Base-by-base conservation (phyloP, 2,888 invertebrate species). In the Aproaerema taeniolella region DNA sequence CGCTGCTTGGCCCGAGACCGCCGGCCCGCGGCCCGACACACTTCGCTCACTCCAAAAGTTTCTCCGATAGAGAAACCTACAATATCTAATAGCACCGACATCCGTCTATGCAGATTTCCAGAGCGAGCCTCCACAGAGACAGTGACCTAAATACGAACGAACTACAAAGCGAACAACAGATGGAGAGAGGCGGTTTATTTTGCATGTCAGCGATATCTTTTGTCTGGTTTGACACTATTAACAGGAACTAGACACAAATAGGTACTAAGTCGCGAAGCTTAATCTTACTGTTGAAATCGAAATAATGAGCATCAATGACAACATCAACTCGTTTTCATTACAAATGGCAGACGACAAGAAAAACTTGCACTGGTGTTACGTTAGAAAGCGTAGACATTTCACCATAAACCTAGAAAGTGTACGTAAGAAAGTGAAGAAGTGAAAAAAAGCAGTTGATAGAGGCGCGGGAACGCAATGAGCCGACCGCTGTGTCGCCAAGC, bases 51-150 rank as follows among this genome's bases (percentile, higher is more conserved):
- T 77, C 75, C 68, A 71, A 81, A 81, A 80, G 83, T 85, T 86
- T 83, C 83, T 74, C 80, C 79, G 61, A 72, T 73, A 76, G 82
- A 83, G 85, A 86, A 83, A 83, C 74, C 72, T 69, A 78, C 79
- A 75, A 77, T 78, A 77, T 79, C 76, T 81, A 81, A 80, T 78
- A 75, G 73, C 75, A 67, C 75, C 69, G 52, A 80, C 81, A 82
- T 83, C 83, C 83, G 82, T 81, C 79, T 82, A 83, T 82, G 83
- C 81, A 82, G 81, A 83, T 83, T 83, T 80, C 79, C 81, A 81
- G 81, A 82, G 75, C 80, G 69, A 75, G 67, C 73, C 74, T 78
- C 69, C 71, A 71, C 64, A 60, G 59, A 67, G 64, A 68, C 55
- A 58, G 55, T 70, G 77, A 77, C 78, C 82, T 76, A 81, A 80